A percentile compares a stretch with the other conserved stretches of the same genome.
Conservation (phyloP, 2,888 invertebrate genomes). For the Epicampocera succincta region DNA sequence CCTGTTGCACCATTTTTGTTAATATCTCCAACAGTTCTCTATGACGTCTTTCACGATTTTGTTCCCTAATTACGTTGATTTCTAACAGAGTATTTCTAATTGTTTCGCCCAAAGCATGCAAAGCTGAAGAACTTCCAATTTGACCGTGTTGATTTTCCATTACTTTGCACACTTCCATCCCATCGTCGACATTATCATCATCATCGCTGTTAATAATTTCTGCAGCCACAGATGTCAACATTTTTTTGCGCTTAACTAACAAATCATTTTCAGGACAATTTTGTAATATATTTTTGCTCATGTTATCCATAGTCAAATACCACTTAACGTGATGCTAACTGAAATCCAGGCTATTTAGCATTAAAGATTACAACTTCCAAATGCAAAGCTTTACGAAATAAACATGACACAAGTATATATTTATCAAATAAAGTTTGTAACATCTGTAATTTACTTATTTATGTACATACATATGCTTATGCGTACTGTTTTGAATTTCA, state of each 20-base stretch:
- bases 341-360: background rate
- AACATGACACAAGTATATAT: no score
- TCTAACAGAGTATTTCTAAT: slow-evolving; percentile 70
- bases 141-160: slow-evolving; percentile 30
- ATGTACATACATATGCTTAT: no score
- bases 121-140: slow-evolving; percentile 15
- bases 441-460: no score
- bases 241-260: slow-evolving; percentile 24
- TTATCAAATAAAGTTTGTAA: no score
- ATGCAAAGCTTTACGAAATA: no score
- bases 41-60: slow-evolving; percentile 70
- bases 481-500: no score
- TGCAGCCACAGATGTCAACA: slow-evolving; percentile 36
- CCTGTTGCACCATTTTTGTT: slow-evolving; percentile 29
- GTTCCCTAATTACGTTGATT: slow-evolving; percentile 70
- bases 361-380: no score
- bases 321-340: background rate
- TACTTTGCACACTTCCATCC: slow-evolving; percentile 39
- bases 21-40: slow-evolving; percentile 64
- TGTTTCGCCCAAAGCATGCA: slow-evolving; percentile 61
- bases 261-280: slow-evolving; percentile 11
- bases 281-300: slow-evolving; percentile 24
- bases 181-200: slow-evolving; percentile 35
- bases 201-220: slow-evolving; percentile 22
- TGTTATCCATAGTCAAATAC: background rate